Base-by-base conservation (phyloP, 2,888 invertebrate genomes). In the Callyntrura guangdongensis region DNA sequence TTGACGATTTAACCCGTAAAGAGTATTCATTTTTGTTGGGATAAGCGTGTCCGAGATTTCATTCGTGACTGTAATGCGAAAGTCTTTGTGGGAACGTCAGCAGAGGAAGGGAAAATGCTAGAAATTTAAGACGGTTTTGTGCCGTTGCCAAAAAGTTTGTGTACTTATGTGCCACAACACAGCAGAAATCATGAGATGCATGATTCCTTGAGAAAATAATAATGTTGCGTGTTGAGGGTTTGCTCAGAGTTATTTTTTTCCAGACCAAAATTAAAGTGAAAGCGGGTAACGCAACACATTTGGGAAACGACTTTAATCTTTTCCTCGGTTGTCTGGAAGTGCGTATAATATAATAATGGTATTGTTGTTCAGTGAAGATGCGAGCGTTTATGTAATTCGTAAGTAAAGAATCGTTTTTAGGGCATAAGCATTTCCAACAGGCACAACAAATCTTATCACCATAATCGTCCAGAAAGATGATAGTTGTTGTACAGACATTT, bases 1-100 rank as follows among this genome's bases (percentile, higher is more conserved):
- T 81, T 27, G 53, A 56, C 79, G 61, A 87, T 87, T 87, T 87
- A 87, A 87, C 87, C 87, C 87, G 67, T 87, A 79, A 87, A 79
- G 36, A 47, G 81, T 67, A 81, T 81, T 87, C 81, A 86, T 86
- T 81, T 87, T 61, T 27, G n/a, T 45, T 49, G 14, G 6, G 61
- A 53, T 20, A 61, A 77, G 86, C 47, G 53, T 9, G 81, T 56
- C 67, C 9, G 69, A 87, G 81, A 87, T 87, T 86, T 86, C 36
- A 27, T 69, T 69, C 36, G 47, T 36, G 67, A 14, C 25, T 20
- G 53, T 72, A 59, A 79, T 77, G 53, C 53, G 64, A 74, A 49
- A 77, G 79, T 49, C 86, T 64, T 86, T 77, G 86, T 86, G 64
- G 64, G 67, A 59, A 72, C 59, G 47, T 74, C 22, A 53, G 69